Conservation (phyloP, 2,113 vertebrate species). For the Bufo gargarizans region DNA sequence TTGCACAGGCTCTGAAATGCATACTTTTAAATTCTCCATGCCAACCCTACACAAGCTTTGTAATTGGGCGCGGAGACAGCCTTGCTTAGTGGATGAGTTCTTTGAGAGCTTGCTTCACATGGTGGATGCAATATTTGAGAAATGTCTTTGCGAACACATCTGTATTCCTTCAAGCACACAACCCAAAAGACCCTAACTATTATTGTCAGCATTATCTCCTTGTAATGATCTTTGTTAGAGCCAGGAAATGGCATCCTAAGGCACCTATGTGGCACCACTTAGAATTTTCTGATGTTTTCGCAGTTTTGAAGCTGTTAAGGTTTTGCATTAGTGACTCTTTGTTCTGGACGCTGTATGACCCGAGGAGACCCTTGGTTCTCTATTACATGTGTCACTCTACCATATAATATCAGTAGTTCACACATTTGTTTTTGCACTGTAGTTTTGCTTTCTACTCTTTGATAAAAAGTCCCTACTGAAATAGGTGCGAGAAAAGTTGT, state of each 20-base stretch:
- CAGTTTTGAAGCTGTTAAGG: not conserved
- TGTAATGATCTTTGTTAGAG: conserved; percentile 9
- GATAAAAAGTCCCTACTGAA: not conserved
- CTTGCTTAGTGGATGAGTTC: not conserved
- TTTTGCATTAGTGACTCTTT: conserved; percentile 22
- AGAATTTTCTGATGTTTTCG: not conserved
- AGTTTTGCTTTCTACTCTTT: not conserved
- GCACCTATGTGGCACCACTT: not conserved
- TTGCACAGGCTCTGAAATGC: conserved; percentile 17
- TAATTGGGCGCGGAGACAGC: conserved; percentile 29
- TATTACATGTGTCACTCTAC: not conserved
- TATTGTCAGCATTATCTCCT: not conserved
- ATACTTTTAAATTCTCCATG: conserved; percentile 41
- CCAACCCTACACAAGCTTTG: not conserved
- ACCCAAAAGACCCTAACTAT: conserved; percentile 10
- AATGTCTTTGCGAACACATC: not conserved
- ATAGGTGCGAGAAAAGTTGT: not conserved
- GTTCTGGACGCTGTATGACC: not conserved
- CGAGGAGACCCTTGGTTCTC: not conserved
- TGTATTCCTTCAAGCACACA: conserved; percentile 8
- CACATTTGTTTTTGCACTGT: not conserved
- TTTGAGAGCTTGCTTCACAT: not conserved
- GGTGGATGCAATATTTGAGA: conserved; percentile 4
- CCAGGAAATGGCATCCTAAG: not conserved
- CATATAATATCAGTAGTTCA: not conserved